phyloP scores from a whole-genome alignment of 2,888 invertebrate genomes.

The Saturnia japonica region DNA sequence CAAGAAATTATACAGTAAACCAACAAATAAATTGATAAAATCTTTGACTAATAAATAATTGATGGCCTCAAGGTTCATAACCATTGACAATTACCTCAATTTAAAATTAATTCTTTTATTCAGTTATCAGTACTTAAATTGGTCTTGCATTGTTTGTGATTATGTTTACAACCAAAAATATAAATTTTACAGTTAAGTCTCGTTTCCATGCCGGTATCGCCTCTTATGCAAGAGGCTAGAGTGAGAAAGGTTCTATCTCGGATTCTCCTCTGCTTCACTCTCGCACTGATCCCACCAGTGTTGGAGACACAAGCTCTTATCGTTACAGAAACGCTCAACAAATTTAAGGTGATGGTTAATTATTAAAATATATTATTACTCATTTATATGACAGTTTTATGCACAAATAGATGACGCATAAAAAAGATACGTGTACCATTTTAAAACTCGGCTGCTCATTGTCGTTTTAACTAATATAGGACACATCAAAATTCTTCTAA shows the following conservation, averaged over 20 bases:
- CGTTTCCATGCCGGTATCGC: slow-evolving; percentile 67
- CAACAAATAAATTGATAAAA: background rate
- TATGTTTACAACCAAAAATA: background rate
- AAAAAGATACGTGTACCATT: no score
- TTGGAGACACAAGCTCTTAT: slow-evolving; percentile 62
- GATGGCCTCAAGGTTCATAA: background rate
- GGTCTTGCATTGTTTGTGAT: no score
- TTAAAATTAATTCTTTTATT: background rate
- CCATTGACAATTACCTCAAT: background rate
- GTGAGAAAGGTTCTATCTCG: slow-evolving; percentile 53
- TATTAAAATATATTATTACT: no score
- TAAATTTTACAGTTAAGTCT: slow-evolving; percentile 47
- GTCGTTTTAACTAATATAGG: no score
- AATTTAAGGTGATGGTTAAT: slow-evolving; percentile 56
- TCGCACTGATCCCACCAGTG: slow-evolving; percentile 64
- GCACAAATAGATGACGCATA: no score
- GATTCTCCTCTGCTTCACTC: slow-evolving; percentile 63
- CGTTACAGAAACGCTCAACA: slow-evolving; percentile 53
- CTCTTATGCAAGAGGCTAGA: slow-evolving; percentile 57
- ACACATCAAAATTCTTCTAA: no score
- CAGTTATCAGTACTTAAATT: no score
- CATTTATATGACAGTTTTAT: no score
- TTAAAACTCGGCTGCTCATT: no score
- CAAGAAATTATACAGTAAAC: no score
- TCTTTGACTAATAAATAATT: background rate